Conservation (phyloP, 2,888 invertebrate species). For the Pandemis corylana region DNA sequence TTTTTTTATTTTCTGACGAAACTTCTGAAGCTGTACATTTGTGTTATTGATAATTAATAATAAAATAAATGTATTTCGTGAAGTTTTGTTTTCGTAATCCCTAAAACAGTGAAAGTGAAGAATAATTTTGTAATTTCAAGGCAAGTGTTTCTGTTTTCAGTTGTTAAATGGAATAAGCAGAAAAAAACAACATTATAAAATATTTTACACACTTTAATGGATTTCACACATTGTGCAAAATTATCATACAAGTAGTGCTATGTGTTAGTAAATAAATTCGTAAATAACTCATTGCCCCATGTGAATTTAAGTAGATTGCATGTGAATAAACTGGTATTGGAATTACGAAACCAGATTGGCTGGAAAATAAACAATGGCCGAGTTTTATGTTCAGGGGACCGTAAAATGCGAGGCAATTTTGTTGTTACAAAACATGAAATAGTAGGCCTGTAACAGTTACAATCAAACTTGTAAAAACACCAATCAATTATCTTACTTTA, state of each 20-base stretch:
- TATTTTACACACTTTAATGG: conserved; percentile 31
- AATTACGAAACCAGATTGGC: conserved; percentile 20
- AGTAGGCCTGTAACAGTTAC: background rate
- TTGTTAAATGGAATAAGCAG: background rate
- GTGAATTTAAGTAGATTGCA: conserved; percentile 12
- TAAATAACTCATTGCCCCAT: conserved; percentile 6
- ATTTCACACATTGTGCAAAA: conserved; percentile 34
- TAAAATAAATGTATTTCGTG: conserved; percentile 58
- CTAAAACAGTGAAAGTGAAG: conserved; percentile 21
- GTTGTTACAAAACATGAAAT: conserved; percentile 35
- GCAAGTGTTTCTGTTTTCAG: too few species aligned
- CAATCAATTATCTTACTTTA: background rate
- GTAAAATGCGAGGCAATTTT: conserved; percentile 34
- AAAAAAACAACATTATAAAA: conserved; percentile 36
- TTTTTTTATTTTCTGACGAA: conserved; percentile 52
- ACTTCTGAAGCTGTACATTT: conserved; percentile 42
- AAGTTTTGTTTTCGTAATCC: conserved; percentile 39
- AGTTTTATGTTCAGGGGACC: conserved; percentile 36
- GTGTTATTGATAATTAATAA: conserved; percentile 45
- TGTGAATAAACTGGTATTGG: conserved; percentile 5
- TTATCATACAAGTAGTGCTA: conserved; percentile 9
- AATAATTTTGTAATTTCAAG: too few species aligned
- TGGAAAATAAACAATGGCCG: conserved; percentile 29
- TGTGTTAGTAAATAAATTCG: conserved; percentile 8
- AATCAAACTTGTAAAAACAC: background rate